Evolutionary conservation across 1,140 invertebrate genomes (phyloP), one percentile per base, ranked within the genome.

Genomic region (Drosophila mojavensis): DNA sequence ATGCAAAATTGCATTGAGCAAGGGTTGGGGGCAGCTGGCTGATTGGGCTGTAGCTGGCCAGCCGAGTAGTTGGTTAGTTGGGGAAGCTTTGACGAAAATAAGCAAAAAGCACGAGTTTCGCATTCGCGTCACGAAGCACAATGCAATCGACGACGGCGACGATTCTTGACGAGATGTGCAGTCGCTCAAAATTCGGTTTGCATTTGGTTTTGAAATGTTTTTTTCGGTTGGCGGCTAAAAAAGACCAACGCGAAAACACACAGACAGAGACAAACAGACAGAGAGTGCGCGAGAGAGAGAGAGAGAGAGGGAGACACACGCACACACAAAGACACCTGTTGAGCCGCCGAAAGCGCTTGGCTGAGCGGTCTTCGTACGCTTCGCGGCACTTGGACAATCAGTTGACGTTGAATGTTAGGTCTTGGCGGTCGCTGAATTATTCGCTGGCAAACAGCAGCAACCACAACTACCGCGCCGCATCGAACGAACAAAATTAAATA

Each of bases 401-500:
- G 86, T 90, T 90, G 79, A 83, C 82, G 88, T 86, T 90, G 86
- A 90, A 88, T 86, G 82, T 90, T 88, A 73, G 86, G 86, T 86
- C 86, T 90, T 86, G 69, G 71, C 86, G 86, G 86, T 90, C 80
- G 86, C 61, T 83, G 51, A 70, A 77, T 69, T 48, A 71, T 50
- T 63, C 79, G 84, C 83, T 82, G 55, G 59, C 15, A 39, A 11
- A 39, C 36, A 17, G n/a, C 43, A 47, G n/a, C 43, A 47, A 47
- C 15, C 43, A 17, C 17, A 47, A 47, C n/a, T 17, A 5, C 6
- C 43, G 43, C 43, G 43, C 43, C 36, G 36, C 11, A 11, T 39
- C 36, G 10, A 39, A 39, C 36, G 36, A 39, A 39, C 6, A 39
- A 39, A 13, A 4, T 4, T 39, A 13, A 11, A 39, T 13, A 39